Evolutionary conservation across 2,797 vertebrate genomes (phyloP).

Genomic region (Takifugu rubripes): DNA sequence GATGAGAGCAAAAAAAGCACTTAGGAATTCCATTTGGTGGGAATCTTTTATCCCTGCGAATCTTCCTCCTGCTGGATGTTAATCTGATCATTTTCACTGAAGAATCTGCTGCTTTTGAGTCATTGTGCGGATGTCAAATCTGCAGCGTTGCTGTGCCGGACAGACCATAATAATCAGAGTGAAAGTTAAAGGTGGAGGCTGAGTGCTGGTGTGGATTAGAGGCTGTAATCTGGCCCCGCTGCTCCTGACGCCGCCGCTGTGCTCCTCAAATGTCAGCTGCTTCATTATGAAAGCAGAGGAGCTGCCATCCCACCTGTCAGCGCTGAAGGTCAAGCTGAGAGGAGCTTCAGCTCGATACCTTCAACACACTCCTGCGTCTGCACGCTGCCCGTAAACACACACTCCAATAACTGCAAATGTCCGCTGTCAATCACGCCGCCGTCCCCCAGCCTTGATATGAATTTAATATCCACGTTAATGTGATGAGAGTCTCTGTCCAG

Average conservation of each 20-base stretch:
- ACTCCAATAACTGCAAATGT: conserved; percentile 43
- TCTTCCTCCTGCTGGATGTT: too few species aligned
- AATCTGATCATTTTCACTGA: too few species aligned
- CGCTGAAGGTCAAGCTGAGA: conserved; percentile 63
- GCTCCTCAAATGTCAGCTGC: conserved; percentile 63
- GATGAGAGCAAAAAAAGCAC: too few species aligned
- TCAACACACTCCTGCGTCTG: conserved; percentile 4
- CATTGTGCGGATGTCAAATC: too few species aligned
- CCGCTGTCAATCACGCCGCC: conserved; percentile 41
- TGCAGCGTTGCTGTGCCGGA: too few species aligned
- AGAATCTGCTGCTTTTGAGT: background rate
- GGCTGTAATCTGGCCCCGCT: conserved; percentile 22
- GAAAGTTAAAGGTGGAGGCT: background rate
- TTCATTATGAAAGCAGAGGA: conserved; percentile 57
- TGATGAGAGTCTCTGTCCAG: conserved; percentile 15
- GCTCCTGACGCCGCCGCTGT: conserved; percentile 37
- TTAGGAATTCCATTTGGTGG: too few species aligned
- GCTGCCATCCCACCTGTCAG: conserved; percentile 49
- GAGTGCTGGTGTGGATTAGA: background rate
- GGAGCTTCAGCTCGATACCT: conserved; percentile 46
- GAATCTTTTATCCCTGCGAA: too few species aligned
- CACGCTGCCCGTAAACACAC: background rate
- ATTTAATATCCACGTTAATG: conserved; percentile 37
- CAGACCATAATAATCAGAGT: background rate
- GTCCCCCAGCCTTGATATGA: conserved; percentile 25